Evolutionary conservation across 1,140 invertebrate genomes (phyloP).

Genomic region (Drosophila melanica): DNA sequence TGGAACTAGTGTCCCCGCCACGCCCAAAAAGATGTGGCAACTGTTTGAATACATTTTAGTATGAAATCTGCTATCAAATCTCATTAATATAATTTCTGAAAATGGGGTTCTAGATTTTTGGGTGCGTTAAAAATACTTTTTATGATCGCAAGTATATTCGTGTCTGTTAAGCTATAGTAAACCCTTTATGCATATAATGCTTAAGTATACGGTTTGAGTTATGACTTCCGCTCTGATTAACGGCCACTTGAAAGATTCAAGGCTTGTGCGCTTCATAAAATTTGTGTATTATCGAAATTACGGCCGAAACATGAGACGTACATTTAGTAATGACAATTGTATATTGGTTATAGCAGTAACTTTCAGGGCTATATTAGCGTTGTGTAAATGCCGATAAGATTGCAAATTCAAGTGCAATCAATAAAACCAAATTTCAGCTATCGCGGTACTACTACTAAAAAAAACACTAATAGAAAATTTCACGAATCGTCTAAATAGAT

Average conservation of each 20-base stretch:
- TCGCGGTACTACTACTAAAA: neutral
- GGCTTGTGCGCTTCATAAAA: slow-evolving; percentile 14
- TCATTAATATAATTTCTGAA: no score
- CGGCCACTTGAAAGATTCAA: neutral
- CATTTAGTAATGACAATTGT: slow-evolving; percentile 16
- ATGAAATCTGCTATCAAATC: no score
- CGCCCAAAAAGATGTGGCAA: no score
- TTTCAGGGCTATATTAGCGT: slow-evolving; percentile 1
- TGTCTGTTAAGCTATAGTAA: no score
- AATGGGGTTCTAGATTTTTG: no score
- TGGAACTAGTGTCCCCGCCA: no score
- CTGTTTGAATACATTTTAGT: no score
- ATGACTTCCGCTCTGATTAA: slow-evolving; percentile 7
- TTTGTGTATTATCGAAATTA: slow-evolving; percentile 15
- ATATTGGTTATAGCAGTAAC: slow-evolving; percentile 4
- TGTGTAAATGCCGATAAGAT: slow-evolving; percentile 18
- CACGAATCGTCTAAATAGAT: neutral
- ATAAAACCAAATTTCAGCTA: slow-evolving; percentile 13
- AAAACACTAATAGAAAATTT: neutral
- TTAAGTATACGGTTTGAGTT: neutral
- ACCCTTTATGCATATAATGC: no score
- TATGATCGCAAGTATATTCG: no score
- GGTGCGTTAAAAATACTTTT: no score
- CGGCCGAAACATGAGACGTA: slow-evolving; percentile 9
- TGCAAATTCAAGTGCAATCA: slow-evolving; percentile 9